Evolutionary conservation across 2,888 invertebrate genomes (phyloP).

Genomic region (Diaperis boleti): DNA sequence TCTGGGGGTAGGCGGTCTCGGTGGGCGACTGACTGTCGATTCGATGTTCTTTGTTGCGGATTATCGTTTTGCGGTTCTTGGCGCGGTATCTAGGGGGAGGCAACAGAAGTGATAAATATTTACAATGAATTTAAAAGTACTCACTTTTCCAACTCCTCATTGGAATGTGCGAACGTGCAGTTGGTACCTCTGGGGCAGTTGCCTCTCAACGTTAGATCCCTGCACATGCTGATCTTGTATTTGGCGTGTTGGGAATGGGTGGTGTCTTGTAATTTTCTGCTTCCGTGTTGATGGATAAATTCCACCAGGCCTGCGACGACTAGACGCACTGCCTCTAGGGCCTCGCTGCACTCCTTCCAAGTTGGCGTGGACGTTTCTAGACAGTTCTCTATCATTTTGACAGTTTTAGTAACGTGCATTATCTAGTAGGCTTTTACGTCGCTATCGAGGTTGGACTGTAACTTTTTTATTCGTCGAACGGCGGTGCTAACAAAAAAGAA

Average conservation of each 20-base stretch:
- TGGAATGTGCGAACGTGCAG: constrained; percentile 94
- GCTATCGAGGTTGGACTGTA: too few relatives aligned
- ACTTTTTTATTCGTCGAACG: too few relatives aligned
- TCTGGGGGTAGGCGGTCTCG: constrained; percentile 57
- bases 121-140: neutral
- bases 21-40: constrained; percentile 61
- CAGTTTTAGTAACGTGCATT: too few relatives aligned
- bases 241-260: constrained; percentile 75
- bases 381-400: constrained; percentile 41
- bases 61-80: constrained; percentile 72
- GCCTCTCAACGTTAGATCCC: constrained; percentile 83
- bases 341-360: constrained; percentile 75
- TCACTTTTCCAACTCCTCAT: constrained; percentile 89
- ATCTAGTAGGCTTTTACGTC: too few relatives aligned
- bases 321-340: constrained; percentile 76
- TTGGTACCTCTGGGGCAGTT: constrained; percentile 88
- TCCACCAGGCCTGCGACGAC: constrained; percentile 84
- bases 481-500: too few relatives aligned
- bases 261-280: constrained; percentile 73
- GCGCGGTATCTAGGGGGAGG: constrained; percentile 72
- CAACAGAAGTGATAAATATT: neutral
- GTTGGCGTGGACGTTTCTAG: constrained; percentile 73
- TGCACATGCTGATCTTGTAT: constrained; percentile 92
- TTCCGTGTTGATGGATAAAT: constrained; percentile 81
- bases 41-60: constrained; percentile 59